Evolutionary conservation across 2,797 vertebrate species (phyloP).

Genomic region (Esox lucius): DNA sequence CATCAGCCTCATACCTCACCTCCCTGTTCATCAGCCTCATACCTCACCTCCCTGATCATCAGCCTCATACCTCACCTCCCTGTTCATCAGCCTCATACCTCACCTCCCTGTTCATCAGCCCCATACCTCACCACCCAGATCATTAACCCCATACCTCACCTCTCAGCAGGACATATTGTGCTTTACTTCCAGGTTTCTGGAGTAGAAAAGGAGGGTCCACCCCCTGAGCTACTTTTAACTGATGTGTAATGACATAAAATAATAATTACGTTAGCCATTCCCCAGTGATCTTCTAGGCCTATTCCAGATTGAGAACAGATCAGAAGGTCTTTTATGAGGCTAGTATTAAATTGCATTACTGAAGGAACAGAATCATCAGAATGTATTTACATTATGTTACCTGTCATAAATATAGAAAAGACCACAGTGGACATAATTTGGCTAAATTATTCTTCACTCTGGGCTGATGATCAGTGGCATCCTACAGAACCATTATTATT

Average conservation of each 20-base stretch:
- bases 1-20: too few relatives aligned
- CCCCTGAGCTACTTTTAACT: slow-evolving; percentile 44
- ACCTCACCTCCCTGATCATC: too few relatives aligned
- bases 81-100: too few relatives aligned
- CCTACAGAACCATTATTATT: too few relatives aligned
- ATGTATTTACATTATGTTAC: too few relatives aligned
- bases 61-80: too few relatives aligned
- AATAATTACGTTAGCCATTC: slow-evolving; percentile 41
- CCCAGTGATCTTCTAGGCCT: not conserved
- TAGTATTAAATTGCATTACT: not conserved
- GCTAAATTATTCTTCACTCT: too few relatives aligned
- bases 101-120: too few relatives aligned
- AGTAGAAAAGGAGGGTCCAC: slow-evolving; percentile 25
- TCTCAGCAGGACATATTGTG: slow-evolving; percentile 21
- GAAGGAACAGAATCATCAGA: not conserved
- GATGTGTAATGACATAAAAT: slow-evolving; percentile 54
- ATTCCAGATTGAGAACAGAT: not conserved
- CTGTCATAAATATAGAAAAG: too few relatives aligned
- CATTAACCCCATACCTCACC: slow-evolving; percentile 26
- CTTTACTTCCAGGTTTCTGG: slow-evolving; percentile 54
- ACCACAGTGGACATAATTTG: too few relatives aligned
- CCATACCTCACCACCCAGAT: slow-evolving; percentile 35
- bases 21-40: too few relatives aligned
- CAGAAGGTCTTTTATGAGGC: not conserved
- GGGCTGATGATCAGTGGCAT: too few relatives aligned